Percentiles rank a stretch among this genome's conserved stretches.
These are phyloP conservation scores for Chloropsis cyanopogon DNA, from an alignment of 2,113 vertebrate genomes.

Conservation along the genomic window DNA sequence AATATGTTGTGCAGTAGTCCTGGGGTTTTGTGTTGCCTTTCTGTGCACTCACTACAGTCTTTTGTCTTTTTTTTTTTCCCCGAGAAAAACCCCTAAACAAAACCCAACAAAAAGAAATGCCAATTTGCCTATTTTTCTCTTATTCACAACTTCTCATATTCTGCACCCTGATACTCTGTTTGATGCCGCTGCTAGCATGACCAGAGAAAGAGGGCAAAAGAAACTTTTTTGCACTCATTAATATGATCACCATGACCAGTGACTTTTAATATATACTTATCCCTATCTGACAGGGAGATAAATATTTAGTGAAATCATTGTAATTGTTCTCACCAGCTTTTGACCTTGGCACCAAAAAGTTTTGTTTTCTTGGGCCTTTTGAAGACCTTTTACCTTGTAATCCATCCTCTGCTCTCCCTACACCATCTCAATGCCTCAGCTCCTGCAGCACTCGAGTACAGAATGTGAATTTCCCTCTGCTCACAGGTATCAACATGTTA, in stretches of 20 bases:
- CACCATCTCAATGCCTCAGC: background rate
- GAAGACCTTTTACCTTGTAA: background rate
- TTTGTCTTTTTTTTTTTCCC: background rate
- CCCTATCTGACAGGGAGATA: background rate
- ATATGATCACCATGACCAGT: background rate
- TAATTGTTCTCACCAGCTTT: background rate
- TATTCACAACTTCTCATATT: background rate
- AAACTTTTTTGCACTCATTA: background rate
- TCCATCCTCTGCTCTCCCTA: background rate
- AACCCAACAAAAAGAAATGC: background rate
- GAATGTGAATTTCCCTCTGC: conserved; percentile 23
- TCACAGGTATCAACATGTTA: conserved; percentile 11
- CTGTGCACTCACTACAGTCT: background rate
- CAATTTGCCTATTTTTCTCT: background rate
- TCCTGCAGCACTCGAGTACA: background rate
- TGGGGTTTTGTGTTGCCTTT: background rate
- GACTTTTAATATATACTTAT: background rate
- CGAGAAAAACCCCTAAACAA: background rate
- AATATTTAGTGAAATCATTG: background rate
- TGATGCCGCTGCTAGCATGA: background rate
- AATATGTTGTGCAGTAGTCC: background rate
- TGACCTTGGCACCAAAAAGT: background rate
- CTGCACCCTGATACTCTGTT: background rate
- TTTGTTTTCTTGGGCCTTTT: background rate
- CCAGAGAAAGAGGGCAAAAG: background rate